These are phyloP conservation scores for Alca torda DNA, from an alignment of 2,797 vertebrate species.

Conservation along the genomic window DNA sequence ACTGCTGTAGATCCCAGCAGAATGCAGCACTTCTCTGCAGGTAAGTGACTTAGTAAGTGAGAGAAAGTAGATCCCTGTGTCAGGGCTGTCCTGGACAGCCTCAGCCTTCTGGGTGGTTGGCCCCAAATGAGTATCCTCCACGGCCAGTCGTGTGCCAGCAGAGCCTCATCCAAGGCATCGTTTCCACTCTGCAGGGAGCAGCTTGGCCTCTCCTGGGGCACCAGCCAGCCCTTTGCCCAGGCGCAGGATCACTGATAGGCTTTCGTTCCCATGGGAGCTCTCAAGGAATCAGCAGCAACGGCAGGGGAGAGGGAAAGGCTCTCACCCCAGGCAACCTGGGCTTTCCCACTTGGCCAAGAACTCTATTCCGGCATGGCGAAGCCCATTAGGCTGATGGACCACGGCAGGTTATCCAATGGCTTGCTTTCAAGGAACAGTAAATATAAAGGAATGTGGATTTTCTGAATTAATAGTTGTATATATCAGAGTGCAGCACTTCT, in stretches of 20 bases:
- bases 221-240: background rate
- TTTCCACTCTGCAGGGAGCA: background rate
- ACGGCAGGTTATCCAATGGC: background rate
- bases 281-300: background rate
- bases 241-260: rapidly evolving
- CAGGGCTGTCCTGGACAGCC: background rate
- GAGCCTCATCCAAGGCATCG: background rate
- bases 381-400: rapidly evolving
- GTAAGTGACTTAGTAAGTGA: too few relatives aligned
- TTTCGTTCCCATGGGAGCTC: background rate
- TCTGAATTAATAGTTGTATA: background rate
- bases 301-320: background rate
- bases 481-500: background rate
- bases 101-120: background rate
- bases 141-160: background rate
- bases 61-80: background rate
- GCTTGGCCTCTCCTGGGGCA: background rate
- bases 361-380: background rate
- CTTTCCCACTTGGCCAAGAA: background rate
- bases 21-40: too few relatives aligned
- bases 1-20: background rate
- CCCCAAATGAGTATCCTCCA: background rate
- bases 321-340: rapidly evolving
- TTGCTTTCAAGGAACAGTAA: background rate
- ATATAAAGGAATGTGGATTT: background rate